Conservation (phyloP, 2,888 invertebrate species). For the Nomada flava region DNA sequence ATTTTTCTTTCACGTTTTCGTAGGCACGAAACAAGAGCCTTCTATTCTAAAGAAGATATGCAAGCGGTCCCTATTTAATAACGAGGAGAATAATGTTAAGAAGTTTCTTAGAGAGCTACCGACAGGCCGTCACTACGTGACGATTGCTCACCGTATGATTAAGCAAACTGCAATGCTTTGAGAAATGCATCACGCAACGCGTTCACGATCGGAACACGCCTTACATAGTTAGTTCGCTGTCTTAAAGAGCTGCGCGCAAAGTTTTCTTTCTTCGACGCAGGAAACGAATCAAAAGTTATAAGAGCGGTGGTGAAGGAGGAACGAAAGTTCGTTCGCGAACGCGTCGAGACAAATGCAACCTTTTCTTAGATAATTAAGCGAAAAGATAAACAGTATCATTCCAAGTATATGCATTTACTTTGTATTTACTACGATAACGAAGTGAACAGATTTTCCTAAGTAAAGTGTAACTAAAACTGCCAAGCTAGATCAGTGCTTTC, state of each 20-base stretch:
- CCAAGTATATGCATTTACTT: slow-evolving; percentile 80
- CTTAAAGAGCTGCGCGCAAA: not conserved
- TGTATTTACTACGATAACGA: slow-evolving; percentile 63
- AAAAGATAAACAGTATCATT: slow-evolving; percentile 74
- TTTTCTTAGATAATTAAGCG: slow-evolving; percentile 57
- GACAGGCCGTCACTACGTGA: slow-evolving; percentile 13
- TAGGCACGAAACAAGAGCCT: slow-evolving; percentile 17
- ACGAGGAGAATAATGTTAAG: slow-evolving; percentile 1
- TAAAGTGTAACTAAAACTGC: slow-evolving; percentile 73
- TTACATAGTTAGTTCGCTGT: slow-evolving; percentile 6
- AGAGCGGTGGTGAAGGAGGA: not conserved
- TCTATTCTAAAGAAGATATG: not conserved
- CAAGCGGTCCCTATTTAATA: not conserved
- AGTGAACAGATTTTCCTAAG: slow-evolving; percentile 70
- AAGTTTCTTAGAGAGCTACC: slow-evolving; percentile 11
- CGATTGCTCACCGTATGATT: slow-evolving; percentile 52
- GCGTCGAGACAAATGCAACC: slow-evolving; percentile 29
- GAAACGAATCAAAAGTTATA: slow-evolving; percentile 29
- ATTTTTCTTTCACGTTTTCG: slow-evolving; percentile 35
- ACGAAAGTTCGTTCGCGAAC: slow-evolving; percentile 40
- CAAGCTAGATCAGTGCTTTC: slow-evolving; percentile 63
- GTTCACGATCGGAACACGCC: slow-evolving; percentile 37
- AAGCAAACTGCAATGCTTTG: slow-evolving; percentile 31
- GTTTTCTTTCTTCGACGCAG: not conserved
- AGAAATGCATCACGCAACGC: slow-evolving; percentile 32